phyloP scores from a whole-genome alignment of 2,888 invertebrate species.

The Andrena minutula region DNA sequence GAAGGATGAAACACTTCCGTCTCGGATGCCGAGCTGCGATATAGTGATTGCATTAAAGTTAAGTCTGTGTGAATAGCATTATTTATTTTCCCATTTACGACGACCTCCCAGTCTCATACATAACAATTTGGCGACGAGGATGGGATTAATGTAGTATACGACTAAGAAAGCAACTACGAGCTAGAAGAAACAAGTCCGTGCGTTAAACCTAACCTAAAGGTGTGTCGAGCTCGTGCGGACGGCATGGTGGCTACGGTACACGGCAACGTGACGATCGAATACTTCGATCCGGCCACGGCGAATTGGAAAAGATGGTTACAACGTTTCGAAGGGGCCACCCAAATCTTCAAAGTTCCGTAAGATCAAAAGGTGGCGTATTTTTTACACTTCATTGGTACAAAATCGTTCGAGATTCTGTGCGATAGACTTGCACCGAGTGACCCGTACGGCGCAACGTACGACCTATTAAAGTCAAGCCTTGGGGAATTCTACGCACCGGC shows the following conservation, averaged over 20 bases:
- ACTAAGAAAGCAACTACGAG: too few relatives aligned
- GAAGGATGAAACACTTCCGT: too few relatives aligned
- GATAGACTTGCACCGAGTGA: background rate
- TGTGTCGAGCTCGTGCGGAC: background rate
- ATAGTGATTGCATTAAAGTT: too few relatives aligned
- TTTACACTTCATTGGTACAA: slow-evolving; percentile 5
- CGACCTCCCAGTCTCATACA: background rate
- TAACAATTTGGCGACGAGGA: slow-evolving; percentile 5
- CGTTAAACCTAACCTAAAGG: too few relatives aligned
- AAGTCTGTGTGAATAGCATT: too few relatives aligned
- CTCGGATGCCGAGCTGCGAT: too few relatives aligned
- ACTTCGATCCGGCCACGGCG: background rate
- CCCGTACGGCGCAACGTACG: background rate
- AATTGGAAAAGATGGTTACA: background rate
- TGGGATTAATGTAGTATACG: too few relatives aligned
- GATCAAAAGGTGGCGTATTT: background rate
- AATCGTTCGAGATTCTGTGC: background rate
- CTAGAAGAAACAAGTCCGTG: too few relatives aligned
- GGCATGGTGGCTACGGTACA: too few relatives aligned
- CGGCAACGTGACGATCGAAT: background rate
- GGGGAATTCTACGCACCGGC: too few relatives aligned
- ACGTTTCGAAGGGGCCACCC: background rate
- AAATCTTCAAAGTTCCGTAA: background rate
- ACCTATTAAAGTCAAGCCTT: too few relatives aligned
- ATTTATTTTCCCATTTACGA: too few relatives aligned